phyloP scores from a whole-genome alignment of 2,113 vertebrate genomes.

The Lepus timidus region DNA sequence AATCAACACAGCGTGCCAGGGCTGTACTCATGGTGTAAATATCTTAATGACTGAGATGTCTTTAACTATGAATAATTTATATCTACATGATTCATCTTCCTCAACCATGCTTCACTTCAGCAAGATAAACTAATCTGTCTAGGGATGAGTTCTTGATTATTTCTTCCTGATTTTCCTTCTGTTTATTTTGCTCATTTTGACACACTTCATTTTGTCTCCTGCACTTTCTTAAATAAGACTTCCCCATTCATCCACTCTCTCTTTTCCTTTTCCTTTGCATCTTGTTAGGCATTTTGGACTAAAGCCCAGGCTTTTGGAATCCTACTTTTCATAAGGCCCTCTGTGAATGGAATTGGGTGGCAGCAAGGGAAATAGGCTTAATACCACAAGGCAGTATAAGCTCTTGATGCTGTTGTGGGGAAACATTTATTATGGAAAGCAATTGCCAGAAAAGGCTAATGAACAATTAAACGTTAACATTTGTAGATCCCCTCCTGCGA shows the following conservation, averaged over 20 bases:
- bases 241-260: conserved; percentile 72
- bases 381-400: conserved; percentile 52
- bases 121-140: conserved; percentile 86
- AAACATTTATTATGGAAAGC: conserved; percentile 60
- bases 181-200: conserved; percentile 84
- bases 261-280: conserved; percentile 75
- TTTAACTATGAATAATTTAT: conserved; percentile 91
- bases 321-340: conserved; percentile 55
- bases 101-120: conserved; percentile 82
- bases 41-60: conserved; percentile 89
- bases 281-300: conserved; percentile 79
- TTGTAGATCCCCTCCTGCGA: conserved; percentile 65
- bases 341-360: conserved; percentile 17
- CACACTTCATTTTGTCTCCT: conserved; percentile 82
- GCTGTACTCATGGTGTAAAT: conserved; percentile 86
- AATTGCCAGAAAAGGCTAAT: conserved; percentile 53
- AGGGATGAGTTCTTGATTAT: conserved; percentile 79
- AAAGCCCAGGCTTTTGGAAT: conserved; percentile 55
- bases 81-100: conserved; percentile 87
- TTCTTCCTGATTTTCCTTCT: conserved; percentile 81
- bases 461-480: conserved; percentile 63
- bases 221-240: conserved; percentile 77
- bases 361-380: conserved; percentile 71
- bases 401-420: conserved; percentile 58
- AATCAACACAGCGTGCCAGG: conserved; percentile 86